Evolutionary conservation across 2,113 vertebrate species (phyloP), one percentile per base, ranked within the genome.

Genomic region (Motacilla tschutschensis): DNA sequence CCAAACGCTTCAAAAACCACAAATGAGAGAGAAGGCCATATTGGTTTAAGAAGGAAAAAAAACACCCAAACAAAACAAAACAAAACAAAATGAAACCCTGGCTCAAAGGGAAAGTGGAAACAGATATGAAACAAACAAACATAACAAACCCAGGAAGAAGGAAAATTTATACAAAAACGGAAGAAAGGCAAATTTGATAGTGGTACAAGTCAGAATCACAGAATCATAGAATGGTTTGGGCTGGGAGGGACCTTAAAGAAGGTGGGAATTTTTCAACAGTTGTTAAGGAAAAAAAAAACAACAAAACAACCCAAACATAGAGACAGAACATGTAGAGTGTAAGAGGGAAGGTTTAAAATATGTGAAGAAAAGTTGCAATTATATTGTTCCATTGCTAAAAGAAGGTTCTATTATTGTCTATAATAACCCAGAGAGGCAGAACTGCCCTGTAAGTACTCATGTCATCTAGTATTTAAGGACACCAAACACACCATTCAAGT

Each of bases 51-150:
- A 33, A 33, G 33, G 33, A 73, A 83, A 91, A 88, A 93, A 79
- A 72, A 64, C 64, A 89, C 59, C 59, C 72, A 85, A 93, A 82
- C 64, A 82, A 91, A 85, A 55, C 64, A 75, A 83, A 79, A 60
- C 25, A 41, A 79, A 91, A 81, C 24, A 69, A 89, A 91, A 63
- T 22, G 35, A 89, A 89, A 67, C 36, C 1, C 18, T 79, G 18
- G 6, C 74, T 83, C 55, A 62, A 80, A 83, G 38, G 11, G 63
- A 78, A 89, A 93, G 80, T 87, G 26, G 63, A 88, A 93, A 75
- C 80, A 85, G 62, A 85, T 74, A 85, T 1, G 17, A 88, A 84
- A 59, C 10, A 82, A 54, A 26, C 6, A 43, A 38, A 48, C 26
- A 63, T 53, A 76, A 29, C 15, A 53, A 15, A 3, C 1, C 4